A percentile compares a stretch with the other conserved stretches of the same genome.
Evolutionary conservation across 2,113 vertebrate species (phyloP).

Genomic region (Lipotes vexillifer): DNA sequence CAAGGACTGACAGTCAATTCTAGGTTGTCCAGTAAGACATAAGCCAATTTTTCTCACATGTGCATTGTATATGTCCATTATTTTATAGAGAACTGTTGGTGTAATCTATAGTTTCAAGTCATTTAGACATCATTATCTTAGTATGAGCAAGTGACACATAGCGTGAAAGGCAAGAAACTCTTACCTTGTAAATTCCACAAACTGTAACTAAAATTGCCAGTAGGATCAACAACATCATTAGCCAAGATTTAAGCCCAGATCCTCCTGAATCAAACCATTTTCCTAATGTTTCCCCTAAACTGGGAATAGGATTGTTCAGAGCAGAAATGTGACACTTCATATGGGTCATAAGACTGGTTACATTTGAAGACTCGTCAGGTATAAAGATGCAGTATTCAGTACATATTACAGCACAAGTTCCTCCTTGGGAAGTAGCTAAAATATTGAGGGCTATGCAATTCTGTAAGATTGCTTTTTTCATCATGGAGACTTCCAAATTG

Average conservation of each 20-base stretch:
- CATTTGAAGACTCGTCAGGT: background rate
- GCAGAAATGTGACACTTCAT: background rate
- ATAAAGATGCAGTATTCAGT: background rate
- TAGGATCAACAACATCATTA: background rate
- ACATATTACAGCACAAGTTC: background rate
- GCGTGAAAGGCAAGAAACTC: background rate
- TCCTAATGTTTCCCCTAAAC: background rate
- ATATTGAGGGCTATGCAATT: background rate
- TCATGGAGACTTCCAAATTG: background rate
- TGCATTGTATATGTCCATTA: background rate
- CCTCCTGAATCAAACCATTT: background rate
- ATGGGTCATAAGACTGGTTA: background rate
- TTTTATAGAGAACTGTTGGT: background rate
- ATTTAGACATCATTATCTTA: too few relatives aligned
- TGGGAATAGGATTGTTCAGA: background rate
- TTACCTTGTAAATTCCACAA: background rate
- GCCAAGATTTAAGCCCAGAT: background rate
- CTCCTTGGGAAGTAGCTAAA: background rate
- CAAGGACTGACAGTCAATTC: background rate
- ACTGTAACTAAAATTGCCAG: background rate
- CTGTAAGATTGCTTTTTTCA: background rate
- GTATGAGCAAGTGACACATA: background rate
- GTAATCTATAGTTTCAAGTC: background rate
- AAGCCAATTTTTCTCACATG: background rate
- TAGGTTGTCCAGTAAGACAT: background rate